Evolutionary conservation across 2,888 invertebrate genomes (phyloP), one percentile per base, ranked within the genome.

Genomic region (Mimumesa dahlbomi): DNA sequence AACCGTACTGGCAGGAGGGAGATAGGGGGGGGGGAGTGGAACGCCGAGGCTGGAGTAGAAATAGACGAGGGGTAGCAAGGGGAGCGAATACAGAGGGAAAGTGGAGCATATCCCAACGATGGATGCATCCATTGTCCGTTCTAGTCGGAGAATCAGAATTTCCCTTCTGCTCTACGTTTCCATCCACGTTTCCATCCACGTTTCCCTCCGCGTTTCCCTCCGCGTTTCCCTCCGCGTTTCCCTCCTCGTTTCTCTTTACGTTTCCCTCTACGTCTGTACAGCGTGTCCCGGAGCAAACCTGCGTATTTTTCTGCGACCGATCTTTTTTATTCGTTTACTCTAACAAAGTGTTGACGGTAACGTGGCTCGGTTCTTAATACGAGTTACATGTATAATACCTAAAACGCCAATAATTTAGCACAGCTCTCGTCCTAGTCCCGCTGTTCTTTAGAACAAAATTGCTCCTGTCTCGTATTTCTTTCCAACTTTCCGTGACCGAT

Each of bases 61-160:
- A 34, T n/a, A 4, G 40, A 40, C n/a, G 18, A 45, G 22, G 43
- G n/a, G 7, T 25, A 18, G 34, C 52, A 21, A 25, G 16, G 36
- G 25, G 21, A 36, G 18, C 16, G 38, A 21, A 14, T 31, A 49
- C 29, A 29, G 57, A 66, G 64, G 59, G 54, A 75, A 79, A 80
- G 52, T 80, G 46, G 79, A 80, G 67, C 81, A 63, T 56, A 58
- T 70, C 46, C 40, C 56, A 21, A 48, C 69, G 63, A 75, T 57
- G 75, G 70, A 75, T 80, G 72, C 73, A 42, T 53, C 75, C 70
- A 81, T 81, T 77, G 73, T 77, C 59, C 46, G 29, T 22, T n/a
- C 57, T 43, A 64, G 62, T 40, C 69, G 53, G 9, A 18, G 43
- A 69, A 77, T 74, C 65, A 31, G 45, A 25, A 19, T 18, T 13